A percentile compares a stretch with the other conserved stretches of the same genome.
Conservation (phyloP, 23 tunicate genomes). For the Ascidia mentula region DNA sequence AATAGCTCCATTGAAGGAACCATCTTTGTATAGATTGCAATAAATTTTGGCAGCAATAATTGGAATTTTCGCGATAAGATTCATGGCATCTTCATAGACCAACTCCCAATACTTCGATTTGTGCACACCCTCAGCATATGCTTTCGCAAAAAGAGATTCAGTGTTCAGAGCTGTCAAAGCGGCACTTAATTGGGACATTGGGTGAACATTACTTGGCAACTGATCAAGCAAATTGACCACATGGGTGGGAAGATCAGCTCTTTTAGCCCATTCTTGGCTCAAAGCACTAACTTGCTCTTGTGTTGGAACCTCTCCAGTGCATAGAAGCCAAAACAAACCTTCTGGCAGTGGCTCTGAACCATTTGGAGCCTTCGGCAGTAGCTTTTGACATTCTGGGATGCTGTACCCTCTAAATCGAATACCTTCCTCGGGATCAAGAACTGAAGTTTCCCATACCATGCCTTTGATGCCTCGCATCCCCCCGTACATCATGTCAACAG, state of each 20-base stretch:
- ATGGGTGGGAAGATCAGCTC: conserved; percentile 94
- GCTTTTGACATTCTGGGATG: conserved; percentile 94
- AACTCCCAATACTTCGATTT: conserved; percentile 88
- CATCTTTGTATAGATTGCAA: conserved; percentile 84
- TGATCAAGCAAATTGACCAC: conserved; percentile 90
- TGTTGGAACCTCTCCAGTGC: conserved; percentile 93
- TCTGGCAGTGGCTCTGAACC: conserved; percentile 93
- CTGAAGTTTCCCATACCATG: conserved; percentile 98
- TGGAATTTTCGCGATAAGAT: conserved; percentile 92
- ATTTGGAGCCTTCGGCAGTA: conserved; percentile 81
- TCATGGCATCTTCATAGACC: conserved; percentile 98
- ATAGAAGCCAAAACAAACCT: conserved; percentile 94
- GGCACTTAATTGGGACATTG: conserved; percentile 93
- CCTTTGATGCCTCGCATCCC: conserved; percentile 99
- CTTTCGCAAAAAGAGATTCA: conserved; percentile 86
- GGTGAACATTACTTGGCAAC: conserved; percentile 90
- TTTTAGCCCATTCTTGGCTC: conserved; percentile 83
- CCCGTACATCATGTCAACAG: conserved; percentile 97
- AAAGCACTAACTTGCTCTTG: conserved; percentile 70
- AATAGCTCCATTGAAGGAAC: conserved; percentile 62
- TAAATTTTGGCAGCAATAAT: conserved; percentile 96
- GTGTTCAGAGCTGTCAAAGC: conserved; percentile 85
- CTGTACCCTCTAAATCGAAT: conserved; percentile 94
- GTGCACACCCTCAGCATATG: conserved; percentile 89
- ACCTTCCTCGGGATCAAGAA: conserved; percentile 96